A percentile compares a stretch with the other conserved stretches of the same genome.
These are phyloP conservation scores for Sorex maritimensis DNA, from an alignment of 2,797 vertebrate species.

Conservation along the genomic window DNA sequence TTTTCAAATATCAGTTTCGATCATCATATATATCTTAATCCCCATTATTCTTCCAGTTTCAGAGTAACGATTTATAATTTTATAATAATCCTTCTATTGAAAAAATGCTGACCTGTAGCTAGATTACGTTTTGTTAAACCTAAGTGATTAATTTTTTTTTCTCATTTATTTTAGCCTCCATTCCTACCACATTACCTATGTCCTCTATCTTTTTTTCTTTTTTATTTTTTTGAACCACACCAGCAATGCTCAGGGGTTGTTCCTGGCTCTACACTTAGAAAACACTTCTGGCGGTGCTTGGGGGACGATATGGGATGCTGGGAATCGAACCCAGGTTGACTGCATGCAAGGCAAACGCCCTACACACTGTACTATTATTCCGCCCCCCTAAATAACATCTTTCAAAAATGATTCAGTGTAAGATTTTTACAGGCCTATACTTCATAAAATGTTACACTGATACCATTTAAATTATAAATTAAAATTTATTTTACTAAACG, in stretches of 20 bases:
- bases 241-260: too few species aligned
- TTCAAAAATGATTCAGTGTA: background rate
- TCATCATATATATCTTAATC: background rate
- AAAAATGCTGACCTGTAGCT: background rate
- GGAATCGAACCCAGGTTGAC: too few species aligned
- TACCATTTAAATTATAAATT: background rate
- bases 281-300: too few species aligned
- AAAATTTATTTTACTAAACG: background rate
- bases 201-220: background rate
- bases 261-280: too few species aligned
- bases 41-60: conserved; percentile 17
- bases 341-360: too few species aligned
- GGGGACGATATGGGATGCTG: too few species aligned
- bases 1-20: background rate
- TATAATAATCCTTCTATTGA: background rate
- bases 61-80: background rate
- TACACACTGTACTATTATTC: too few species aligned
- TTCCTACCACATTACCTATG: background rate
- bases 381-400: background rate
- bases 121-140: background rate
- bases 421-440: background rate
- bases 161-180: background rate
- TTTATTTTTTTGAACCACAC: too few species aligned
- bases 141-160: too few species aligned
- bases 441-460: background rate